Conservation (phyloP, 2,113 vertebrate genomes). For the Cheirogaleus medius region DNA sequence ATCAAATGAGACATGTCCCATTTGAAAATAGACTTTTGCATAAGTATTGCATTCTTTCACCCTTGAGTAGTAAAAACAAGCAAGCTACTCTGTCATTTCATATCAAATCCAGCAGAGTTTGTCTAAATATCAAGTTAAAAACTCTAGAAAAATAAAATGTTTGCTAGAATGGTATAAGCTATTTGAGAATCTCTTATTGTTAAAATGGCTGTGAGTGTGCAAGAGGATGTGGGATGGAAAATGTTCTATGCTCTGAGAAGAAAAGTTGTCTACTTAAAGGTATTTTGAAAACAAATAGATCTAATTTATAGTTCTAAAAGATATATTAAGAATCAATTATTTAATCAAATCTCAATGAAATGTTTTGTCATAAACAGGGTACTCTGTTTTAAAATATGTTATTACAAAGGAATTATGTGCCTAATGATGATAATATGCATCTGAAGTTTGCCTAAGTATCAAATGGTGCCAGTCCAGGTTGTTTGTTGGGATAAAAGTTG, state of each 20-base stretch:
- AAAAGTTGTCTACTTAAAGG: background rate
- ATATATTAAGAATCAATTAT: background rate
- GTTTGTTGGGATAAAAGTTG: background rate
- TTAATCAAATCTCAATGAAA: background rate
- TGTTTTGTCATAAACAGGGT: background rate
- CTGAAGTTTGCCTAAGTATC: background rate
- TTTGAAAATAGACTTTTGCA: background rate
- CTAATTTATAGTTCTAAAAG: background rate
- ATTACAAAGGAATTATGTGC: background rate
- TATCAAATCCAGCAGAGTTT: background rate
- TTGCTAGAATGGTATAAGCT: slow-evolving; percentile 73
- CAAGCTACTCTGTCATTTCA: background rate
- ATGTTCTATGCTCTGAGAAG: background rate
- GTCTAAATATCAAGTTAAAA: slow-evolving; percentile 12
- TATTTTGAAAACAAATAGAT: background rate
- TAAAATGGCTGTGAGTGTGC: slow-evolving; percentile 29
- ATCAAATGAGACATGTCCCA: background rate
- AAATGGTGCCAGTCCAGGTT: background rate
- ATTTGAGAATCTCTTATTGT: slow-evolving; percentile 61
- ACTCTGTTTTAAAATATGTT: background rate
- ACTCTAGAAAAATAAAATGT: slow-evolving; percentile 53
- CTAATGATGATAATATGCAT: background rate
- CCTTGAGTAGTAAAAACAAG: background rate
- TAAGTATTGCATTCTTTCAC: background rate
- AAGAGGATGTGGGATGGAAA: background rate